A percentile compares a stretch with the other conserved stretches of the same genome.
Evolutionary conservation across 2,888 invertebrate genomes (phyloP).

Genomic region (Pollenia griseotomentosa): DNA sequence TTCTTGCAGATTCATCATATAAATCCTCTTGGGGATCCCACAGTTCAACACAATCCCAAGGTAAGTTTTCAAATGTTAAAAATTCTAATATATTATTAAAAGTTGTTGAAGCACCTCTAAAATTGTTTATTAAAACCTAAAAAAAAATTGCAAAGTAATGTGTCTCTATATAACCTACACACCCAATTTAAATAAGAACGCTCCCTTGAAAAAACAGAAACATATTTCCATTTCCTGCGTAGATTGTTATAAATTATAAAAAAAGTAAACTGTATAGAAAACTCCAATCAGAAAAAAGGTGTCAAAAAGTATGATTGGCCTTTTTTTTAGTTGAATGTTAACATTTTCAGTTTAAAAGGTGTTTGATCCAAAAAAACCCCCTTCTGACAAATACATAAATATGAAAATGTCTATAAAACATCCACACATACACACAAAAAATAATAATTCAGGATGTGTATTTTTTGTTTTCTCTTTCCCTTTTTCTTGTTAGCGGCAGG

Average conservation of each 20-base stretch:
- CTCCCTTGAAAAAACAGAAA: conserved; percentile 55
- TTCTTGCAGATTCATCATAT: conserved; percentile 91
- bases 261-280: conserved; percentile 21
- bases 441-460: conserved; percentile 31
- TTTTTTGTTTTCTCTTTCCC: conserved; percentile 9
- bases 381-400: conserved; percentile 45
- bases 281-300: conserved; percentile 64
- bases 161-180: conserved; percentile 22
- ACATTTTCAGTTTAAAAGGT: conserved; percentile 52
- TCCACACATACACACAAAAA: neutral
- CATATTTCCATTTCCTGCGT: conserved; percentile 71
- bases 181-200: conserved; percentile 61
- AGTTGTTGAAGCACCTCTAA: conserved; percentile 43
- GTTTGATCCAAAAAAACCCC: conserved; percentile 41
- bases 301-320: conserved; percentile 75
- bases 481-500: conserved; percentile 10
- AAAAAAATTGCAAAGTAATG: neutral
- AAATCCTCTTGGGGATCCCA: conserved; percentile 94
- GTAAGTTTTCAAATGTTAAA: conserved; percentile 84
- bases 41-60: conserved; percentile 91
- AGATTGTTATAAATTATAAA: conserved; percentile 52
- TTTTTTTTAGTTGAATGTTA: conserved; percentile 65
- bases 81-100: conserved; percentile 31
- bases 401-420: neutral
- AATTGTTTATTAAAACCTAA: conserved; percentile 4